phyloP scores from a whole-genome alignment of 2,113 vertebrate species.

The Gymnorhina tibicen region DNA sequence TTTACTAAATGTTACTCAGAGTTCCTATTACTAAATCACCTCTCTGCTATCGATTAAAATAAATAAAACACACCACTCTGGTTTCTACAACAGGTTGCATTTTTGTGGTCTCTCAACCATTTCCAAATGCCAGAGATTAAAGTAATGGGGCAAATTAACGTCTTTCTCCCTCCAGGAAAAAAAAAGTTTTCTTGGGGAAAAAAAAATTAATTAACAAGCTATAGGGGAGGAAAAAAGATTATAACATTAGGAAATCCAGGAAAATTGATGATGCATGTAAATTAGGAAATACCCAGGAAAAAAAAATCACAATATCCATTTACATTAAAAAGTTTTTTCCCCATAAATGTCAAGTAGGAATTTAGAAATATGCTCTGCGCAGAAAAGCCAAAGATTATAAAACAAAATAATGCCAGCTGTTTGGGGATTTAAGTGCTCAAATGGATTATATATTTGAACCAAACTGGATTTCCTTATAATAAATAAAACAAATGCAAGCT shows the following conservation, averaged over 20 bases:
- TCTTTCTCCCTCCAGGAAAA: constrained; percentile 19
- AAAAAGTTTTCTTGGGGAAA: background rate
- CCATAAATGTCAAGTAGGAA: constrained; percentile 67
- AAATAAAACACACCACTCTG: constrained; percentile 3
- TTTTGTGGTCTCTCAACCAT: constrained; percentile 62
- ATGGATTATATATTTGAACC: constrained; percentile 67
- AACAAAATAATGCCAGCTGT: constrained; percentile 68
- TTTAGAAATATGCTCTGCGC: constrained; percentile 50
- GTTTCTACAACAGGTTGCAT: constrained; percentile 70
- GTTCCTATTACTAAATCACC: constrained; percentile 39
- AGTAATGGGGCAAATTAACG: constrained; percentile 44
- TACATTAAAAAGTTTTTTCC: constrained; percentile 60
- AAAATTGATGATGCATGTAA: constrained; percentile 27
- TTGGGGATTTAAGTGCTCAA: constrained; percentile 68
- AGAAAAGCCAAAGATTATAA: constrained; percentile 67
- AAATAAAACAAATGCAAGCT: constrained; percentile 63
- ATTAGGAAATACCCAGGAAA: background rate
- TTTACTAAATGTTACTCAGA: background rate
- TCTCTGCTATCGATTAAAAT: constrained; percentile 54
- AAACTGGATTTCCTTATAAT: constrained; percentile 68
- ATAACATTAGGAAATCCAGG: constrained; percentile 15
- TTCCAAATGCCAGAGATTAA: constrained; percentile 66
- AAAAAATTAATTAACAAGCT: constrained; percentile 37
- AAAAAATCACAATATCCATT: constrained; percentile 37
- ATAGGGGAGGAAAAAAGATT: background rate